Evolutionary conservation across 1,140 invertebrate genomes (phyloP).

Genomic region (Drosophila kanapiae): DNA sequence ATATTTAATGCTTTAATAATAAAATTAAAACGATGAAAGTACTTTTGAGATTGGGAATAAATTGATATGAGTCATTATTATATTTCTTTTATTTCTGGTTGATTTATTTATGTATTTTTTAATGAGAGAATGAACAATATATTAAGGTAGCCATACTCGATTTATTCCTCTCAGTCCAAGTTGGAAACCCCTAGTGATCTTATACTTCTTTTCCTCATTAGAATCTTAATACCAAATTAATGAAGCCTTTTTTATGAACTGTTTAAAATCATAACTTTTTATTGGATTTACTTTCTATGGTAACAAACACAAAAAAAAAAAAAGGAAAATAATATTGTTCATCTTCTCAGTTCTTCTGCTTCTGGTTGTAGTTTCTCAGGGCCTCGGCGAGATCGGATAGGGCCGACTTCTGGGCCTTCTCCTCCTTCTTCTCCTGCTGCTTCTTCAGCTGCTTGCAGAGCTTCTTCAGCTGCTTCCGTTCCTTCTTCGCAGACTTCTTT

Average conservation of each 20-base stretch:
- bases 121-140: too few species aligned
- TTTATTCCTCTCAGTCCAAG: too few species aligned
- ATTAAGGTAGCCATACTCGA: too few species aligned
- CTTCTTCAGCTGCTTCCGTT: constrained; percentile 75
- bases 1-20: too few species aligned
- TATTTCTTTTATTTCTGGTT: too few species aligned
- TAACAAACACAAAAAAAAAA: constrained; percentile 27
- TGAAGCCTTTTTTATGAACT: neutral
- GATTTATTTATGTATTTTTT: too few species aligned
- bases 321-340: neutral
- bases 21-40: too few species aligned
- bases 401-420: constrained; percentile 31
- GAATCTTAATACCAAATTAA: neutral
- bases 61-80: too few species aligned
- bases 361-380: constrained; percentile 46
- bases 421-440: constrained; percentile 55
- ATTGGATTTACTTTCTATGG: neutral
- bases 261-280: neutral
- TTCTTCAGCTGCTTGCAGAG: constrained; percentile 66
- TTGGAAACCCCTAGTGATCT: too few species aligned
- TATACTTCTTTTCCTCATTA: too few species aligned
- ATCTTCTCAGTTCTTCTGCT: constrained; percentile 26
- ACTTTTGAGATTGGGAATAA: too few species aligned
- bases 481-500: constrained; percentile 60
- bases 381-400: constrained; percentile 49